phyloP scores from a whole-genome alignment of 2,888 invertebrate genomes.

The Campaea margaritaria region DNA sequence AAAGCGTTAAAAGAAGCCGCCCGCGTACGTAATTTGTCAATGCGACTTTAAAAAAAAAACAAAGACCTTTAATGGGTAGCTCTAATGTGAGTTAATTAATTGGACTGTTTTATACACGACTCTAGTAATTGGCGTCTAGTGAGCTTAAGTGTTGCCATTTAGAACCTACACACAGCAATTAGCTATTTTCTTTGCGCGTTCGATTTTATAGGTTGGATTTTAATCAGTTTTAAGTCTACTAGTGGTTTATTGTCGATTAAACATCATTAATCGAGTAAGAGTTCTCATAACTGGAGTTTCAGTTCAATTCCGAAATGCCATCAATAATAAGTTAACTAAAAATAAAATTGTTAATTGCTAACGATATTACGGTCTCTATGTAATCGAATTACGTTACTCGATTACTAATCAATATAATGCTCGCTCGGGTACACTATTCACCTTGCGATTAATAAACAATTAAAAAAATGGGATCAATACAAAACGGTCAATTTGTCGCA shows the following conservation, averaged over 20 bases:
- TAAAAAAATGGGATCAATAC: constrained; percentile 73
- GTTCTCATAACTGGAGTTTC: constrained; percentile 5
- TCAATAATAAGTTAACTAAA: constrained; percentile 12
- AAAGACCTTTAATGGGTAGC: constrained; percentile 71
- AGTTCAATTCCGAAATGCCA: constrained; percentile 23
- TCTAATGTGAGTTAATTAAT: constrained; percentile 73
- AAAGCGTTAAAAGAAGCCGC: constrained; percentile 67
- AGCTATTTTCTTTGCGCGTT: constrained; percentile 37
- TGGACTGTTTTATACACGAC: constrained; percentile 61
- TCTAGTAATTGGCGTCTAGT: constrained; percentile 63
- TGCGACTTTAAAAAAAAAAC: constrained; percentile 60
- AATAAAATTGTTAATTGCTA: constrained; percentile 22
- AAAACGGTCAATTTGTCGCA: constrained; percentile 66
- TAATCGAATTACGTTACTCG: constrained; percentile 32
- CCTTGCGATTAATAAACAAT: constrained; percentile 60
- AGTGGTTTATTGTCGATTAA: constrained; percentile 7
- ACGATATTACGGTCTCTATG: constrained; percentile 36
- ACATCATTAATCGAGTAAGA: neutral
- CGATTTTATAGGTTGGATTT: constrained; percentile 27
- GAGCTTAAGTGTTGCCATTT: constrained; percentile 57
- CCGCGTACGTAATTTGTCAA: constrained; percentile 74
- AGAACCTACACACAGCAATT: constrained; percentile 42
- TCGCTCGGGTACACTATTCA: constrained; percentile 38
- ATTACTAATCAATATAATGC: constrained; percentile 39
- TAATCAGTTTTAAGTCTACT: constrained; percentile 38